Evolutionary conservation across 2,113 vertebrate species (phyloP), one percentile per base, ranked within the genome.

Genomic region (Nyctereutes procyonoides): DNA sequence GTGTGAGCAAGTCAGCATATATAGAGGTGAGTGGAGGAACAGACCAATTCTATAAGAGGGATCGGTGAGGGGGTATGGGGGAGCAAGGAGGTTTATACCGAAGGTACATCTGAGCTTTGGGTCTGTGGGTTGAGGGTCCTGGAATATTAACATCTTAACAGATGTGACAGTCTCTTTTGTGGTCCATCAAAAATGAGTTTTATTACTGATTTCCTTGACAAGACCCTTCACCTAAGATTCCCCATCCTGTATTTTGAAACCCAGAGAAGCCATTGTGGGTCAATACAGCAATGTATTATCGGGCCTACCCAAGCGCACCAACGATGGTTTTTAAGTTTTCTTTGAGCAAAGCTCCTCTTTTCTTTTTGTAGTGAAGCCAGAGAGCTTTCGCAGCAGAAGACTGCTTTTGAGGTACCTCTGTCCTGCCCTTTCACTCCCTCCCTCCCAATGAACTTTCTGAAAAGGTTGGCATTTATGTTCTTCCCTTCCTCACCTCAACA

Each of bases 301-400:
- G 73, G 69, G n/a, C 74, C 32, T 90, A 76, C 55, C 43, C 30
- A 84, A 88, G 51, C 43, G 67, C 1, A 65, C 35, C 48, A 86
- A 71, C 76, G 28, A 24, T 30, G 53, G 30, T 67, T 96, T 91
- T 95, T 32, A 77, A 74, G 22, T 85, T 97, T 86, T 96, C 74
- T 62, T 95, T 87, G 19, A 83, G 67, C n/a, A 73, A 65, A 83
- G 22, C 20, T 71, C 35, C 58, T 94, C 35, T 79, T 95, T 73
- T 56, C 65, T 89, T 96, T 96, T 96, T 80, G 86, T 83, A 82
- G 2, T 38, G 86, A 85, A 96, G 48, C 77, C 73, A 86, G 89
- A 86, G 48, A 60, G 10, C 55, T 20, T 22, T 28, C 43, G 77
- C 2, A 63, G 65, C 53, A 67, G 55, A 63, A 53, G 35, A 56